Evolutionary conservation across 23 tunicate genomes (phyloP).

Genomic region (Halocynthia roretzi): DNA sequence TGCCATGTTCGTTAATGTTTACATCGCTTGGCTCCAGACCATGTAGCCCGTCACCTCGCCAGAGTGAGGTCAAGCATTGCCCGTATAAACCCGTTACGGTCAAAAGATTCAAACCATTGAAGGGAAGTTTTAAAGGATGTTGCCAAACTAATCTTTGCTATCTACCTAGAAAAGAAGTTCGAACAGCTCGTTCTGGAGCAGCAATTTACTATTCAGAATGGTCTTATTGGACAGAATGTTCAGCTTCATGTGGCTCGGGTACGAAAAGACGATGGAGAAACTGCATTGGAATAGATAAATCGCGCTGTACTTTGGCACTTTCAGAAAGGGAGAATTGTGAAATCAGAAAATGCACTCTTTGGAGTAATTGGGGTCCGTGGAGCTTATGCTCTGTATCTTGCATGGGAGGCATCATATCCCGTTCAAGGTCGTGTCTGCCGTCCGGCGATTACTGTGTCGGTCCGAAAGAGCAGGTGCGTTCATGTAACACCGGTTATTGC

Average conservation of each 20-base stretch:
- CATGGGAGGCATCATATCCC: constrained; percentile 5
- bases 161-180: constrained; percentile 26
- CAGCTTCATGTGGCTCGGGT: constrained; percentile 46
- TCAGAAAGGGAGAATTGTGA: background rate
- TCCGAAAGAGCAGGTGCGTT: background rate
- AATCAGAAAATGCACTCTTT: background rate
- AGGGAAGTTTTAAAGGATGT: constrained; percentile 77
- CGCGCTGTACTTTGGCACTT: background rate
- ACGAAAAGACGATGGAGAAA: constrained; percentile 12
- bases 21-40: constrained; percentile 24
- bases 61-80: constrained; percentile 16
- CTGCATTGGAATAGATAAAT: constrained; percentile 27
- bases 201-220: constrained; percentile 41
- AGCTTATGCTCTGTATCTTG: constrained; percentile 9
- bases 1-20: constrained; percentile 15
- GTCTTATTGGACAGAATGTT: constrained; percentile 29
- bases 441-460: constrained; percentile 11
- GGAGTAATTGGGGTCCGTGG: constrained; percentile 6
- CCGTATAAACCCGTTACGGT: constrained; percentile 37
- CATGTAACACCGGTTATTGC: background rate
- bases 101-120: constrained; percentile 43
- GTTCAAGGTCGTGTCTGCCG: constrained; percentile 14
- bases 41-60: constrained; percentile 10
- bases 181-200: constrained; percentile 27
- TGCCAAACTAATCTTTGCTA: constrained; percentile 66